A percentile compares a stretch with the other conserved stretches of the same genome.
Evolutionary conservation across 2,888 invertebrate genomes (phyloP).

Genomic region (Melolontha melolontha): DNA sequence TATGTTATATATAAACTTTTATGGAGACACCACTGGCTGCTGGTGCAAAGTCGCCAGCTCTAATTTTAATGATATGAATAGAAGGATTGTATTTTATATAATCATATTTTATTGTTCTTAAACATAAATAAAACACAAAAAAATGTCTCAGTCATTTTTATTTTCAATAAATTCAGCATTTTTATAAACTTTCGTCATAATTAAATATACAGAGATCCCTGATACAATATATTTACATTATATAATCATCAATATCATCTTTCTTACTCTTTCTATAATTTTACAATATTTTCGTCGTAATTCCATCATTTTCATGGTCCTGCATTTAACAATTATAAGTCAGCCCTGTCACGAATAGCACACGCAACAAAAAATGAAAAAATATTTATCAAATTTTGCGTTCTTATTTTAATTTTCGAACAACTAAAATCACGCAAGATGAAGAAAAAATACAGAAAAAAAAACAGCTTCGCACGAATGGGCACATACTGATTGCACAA

Average conservation of each 20-base stretch:
- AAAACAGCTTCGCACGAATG: background rate
- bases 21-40: too few species aligned
- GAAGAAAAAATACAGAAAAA: background rate
- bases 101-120: background rate
- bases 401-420: too few species aligned
- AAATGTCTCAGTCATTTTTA: slow-evolving; percentile 50
- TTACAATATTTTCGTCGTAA: slow-evolving; percentile 3
- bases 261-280: background rate
- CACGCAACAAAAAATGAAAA: too few species aligned
- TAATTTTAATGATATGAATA: too few species aligned
- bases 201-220: slow-evolving; percentile 63
- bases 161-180: slow-evolving; percentile 53
- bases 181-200: slow-evolving; percentile 53
- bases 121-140: slow-evolving; percentile 20
- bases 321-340: too few species aligned
- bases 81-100: too few species aligned
- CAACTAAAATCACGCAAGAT: background rate
- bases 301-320: too few species aligned
- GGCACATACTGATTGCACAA: slow-evolving; percentile 15
- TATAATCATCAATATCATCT: background rate
- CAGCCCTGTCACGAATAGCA: too few species aligned
- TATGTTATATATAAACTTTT: too few species aligned
- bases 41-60: too few species aligned
- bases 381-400: too few species aligned
- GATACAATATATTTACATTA: slow-evolving; percentile 51